Evolutionary conservation across 2,113 vertebrate species (phyloP), one percentile per base, ranked within the genome.

Genomic region (Osmerus eperlanus): DNA sequence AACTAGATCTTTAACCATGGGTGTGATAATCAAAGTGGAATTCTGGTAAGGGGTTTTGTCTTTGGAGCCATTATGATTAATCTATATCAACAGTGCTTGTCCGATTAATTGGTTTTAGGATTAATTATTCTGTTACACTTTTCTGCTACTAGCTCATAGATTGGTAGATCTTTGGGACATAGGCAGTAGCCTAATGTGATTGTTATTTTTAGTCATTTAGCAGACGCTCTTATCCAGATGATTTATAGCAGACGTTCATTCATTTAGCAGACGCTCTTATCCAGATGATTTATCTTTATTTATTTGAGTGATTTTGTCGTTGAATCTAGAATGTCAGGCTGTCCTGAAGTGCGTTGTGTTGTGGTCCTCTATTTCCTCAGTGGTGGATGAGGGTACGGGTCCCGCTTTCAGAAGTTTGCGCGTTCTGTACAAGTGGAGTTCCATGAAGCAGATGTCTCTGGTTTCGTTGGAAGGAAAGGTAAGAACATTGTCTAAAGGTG

Each of bases 371-470:
- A 6, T 62, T 19, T 5, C 0, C 73, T 2, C 3, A 98, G 97
- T 52, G 95, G 96, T 9, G 92, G 86, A 70, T 98, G 97, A 82
- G 96, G 96, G n/a, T 99, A 97, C 80, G 95, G 88, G 72, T 85
- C 95, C 88, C 95, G 95, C 62, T 99, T 95, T 90, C 90, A 85
- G 91, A 95, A 98, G 75, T 93, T 99, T 84, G 91, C 90, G 4
- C 83, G 6, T 0, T 88, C 86, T 0, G 93, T 98, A 41, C 84
- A 78, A 79, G 92, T 78, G 4, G 93, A 96, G 90, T 97, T 95
- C 79, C 91, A 93, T 0, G 95, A 95, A 54, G 95, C 94, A 86
- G 91, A 90, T n/a, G 93, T 98, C 7, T 81, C 88, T 0, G 91
- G 93, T 77, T 78, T 82, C n/a, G 86, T 91, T 58, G 91, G 93